Base-by-base conservation (phyloP, 2,888 invertebrate genomes). In the Hipparchia sbordonii region DNA sequence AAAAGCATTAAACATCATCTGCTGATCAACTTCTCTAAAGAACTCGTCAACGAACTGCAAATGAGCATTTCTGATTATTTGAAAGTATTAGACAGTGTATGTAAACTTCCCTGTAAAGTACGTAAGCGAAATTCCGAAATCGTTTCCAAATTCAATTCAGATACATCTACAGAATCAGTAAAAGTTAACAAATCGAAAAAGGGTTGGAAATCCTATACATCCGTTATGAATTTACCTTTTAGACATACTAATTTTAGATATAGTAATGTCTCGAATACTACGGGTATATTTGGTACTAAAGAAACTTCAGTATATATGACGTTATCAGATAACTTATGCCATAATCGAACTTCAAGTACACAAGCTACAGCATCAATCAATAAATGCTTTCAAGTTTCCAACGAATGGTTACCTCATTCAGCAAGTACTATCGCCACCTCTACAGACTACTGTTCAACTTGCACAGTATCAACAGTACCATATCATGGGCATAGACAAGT, bases 331-430 rank as follows among this genome's bases (percentile, higher is more conserved):
- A 83, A 89, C 67, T 79, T 78, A 71, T 80, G 74, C 73, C 80
- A 68, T 45, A 79, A 73, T 74, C 83, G 81, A 46, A 81, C 84
- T 56, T 87, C 87, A 52, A 87, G 88, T 54, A 89, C 93, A 39
- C 93, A 93, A 79, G 93, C 93, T n/a, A 91, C 92, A 62, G 92
- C 89, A 73, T 88, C 88, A 9, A 81, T 93, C 51, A 93, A 93
- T 79, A 93, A 93, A 83, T 91, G 92, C 77, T 82, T 92, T 72
- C 93, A 93, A 85, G 89, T 86, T 56, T 73, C 52, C 57, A 62
- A 77, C 57, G 70, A 70, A 33, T 65, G 57, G 57, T 51, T 59
- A 8, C 66, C 59, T 23, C 48, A 60, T 61, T 9, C 73, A 46
- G 74, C 75, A 56, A 76, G 72, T 60, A 70, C 45, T 51, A 56